Evolutionary conservation across 2,113 vertebrate species (phyloP), one percentile per base, ranked within the genome.

Genomic region (Lichenostomus cassidix): DNA sequence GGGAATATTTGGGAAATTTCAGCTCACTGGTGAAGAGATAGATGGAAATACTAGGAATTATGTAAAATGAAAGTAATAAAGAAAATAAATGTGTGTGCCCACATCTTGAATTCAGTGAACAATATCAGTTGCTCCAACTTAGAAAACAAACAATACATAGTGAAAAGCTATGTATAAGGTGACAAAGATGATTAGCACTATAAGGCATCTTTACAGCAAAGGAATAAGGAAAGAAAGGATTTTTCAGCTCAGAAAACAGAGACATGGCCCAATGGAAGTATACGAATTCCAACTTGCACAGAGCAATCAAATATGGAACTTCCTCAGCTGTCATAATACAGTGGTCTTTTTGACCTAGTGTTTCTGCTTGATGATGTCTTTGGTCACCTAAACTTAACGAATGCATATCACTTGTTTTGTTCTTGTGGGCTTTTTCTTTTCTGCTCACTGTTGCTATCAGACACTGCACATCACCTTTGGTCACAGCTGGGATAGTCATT

Each of bases 71-170:
- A 71, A 87, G 3, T 18, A 76, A 60, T 37, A 52, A 35, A 33
- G 22, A 79, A 37, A 62, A 52, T 20, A 28, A 76, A 69, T 55
- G 16, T 9, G 21, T 18, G 11, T 2, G 1, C 4, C 11, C 14
- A 13, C 15, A 37, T 52, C 20, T 83, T 79, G 12, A 70, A 62
- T 67, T 79, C 5, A 62, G 11, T 62, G 13, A 65, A 41, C 4
- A 46, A 3, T 9, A 47, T 2, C 13, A 18, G 7, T 52, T 13
- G 0, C 7, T 75, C 23, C n/a, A 52, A 71, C 2, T 53, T 24
- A 37, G 35, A 83, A 59, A 74, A 44, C 2, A 69, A 78, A 46
- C 10, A 52, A 18, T 11, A 33, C 39, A 12, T 50, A 37, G 8
- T 50, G 17, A 62, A 87, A 90, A 91, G 3, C 9, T n/a, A 11